Base-by-base conservation (phyloP, 2,888 invertebrate genomes). In the Oligia fasciuncula region DNA sequence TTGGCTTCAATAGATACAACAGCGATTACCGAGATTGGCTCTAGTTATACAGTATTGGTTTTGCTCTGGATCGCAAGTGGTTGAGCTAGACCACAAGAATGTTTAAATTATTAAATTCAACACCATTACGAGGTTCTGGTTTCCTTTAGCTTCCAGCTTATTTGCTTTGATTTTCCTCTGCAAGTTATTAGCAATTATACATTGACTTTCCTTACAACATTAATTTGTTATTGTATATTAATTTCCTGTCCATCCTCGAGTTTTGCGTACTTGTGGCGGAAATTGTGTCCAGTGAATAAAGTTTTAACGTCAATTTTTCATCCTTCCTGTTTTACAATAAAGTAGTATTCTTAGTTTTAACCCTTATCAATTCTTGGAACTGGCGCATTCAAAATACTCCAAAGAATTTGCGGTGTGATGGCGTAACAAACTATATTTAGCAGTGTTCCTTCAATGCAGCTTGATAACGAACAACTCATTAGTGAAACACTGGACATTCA, bases 391-490 rank as follows among this genome's bases (percentile, higher is more conserved):
- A 60, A 62, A 54, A 40, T 62, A 49, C 54, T 35, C 13, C 13
- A 73, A 62, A 35, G 14, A 63, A 75, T 68, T 54, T 71, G 23
- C 35, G n/a, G 51, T 43, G 19, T n/a, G 72, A 66, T 80, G 63
- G 54, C 83, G 62, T 63, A 65, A 86, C 54, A 13, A 51, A 46
- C 65, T 85, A 77, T 81, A 86, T 70, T 87, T 83, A 85, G 73
- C 76, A 68, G 54, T 78, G 60, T 75, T 74, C 54, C 63, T 80
- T 71, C 66, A 81, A 79, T 81, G 77, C 69, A 62, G 51, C 49
- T 76, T 73, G 79, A 77, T 85, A 83, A 79, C 77, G 62, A 78
- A 76, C 43, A 49, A 67, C 69, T 77, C 68, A 79, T 78, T 80
- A 81, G 71, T 76, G 51, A 60, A 65, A 76, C 66, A 73, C 65